Evolutionary conservation across 2,888 invertebrate species (phyloP), one percentile per base, ranked within the genome.

Genomic region (Arenicola marina): DNA sequence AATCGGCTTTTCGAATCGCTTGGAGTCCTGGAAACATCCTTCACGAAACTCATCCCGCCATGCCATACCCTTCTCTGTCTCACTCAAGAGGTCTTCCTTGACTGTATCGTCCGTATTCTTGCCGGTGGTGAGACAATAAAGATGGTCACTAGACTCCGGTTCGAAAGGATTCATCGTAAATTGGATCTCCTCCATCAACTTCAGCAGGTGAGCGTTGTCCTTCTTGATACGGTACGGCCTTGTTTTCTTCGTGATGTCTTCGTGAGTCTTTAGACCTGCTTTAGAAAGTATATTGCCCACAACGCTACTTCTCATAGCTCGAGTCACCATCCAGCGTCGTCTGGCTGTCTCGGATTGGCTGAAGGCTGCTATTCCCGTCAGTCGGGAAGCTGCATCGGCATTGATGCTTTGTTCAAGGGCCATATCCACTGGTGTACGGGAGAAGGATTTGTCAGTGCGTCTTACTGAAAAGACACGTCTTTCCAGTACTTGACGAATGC

Each of bases 341-440:
- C 58, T 43, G n/a, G 62, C 62, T 43, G 18, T 15, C 15, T 51
- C 31, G 26, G 62, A 63, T 33, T 65, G 62, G 1, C 45, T 63
- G 28, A 56, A 29, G 15, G 65, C 11, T n/a, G 62, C 34, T 28
- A 65, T 59, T 48, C 66, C 64, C 18, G 63, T 66, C 11, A 33
- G 55, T 24, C 66, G 43, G 18, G 63, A 66, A 26, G 66, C 63
- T 54, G 63, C 63, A 59, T 65, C 66, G 29, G 55, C 48, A 46
- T 66, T 66, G 18, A 63, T 51, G 2, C 56, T 66, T 51, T 65
- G 66, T 32, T 65, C 66, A 11, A 66, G 56, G 29, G 60, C 66
- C 45, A 61, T 38, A 44, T 66, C 64, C 21, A 66, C 63, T 44
- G 63, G 56, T 46, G 38, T 33, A 26, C 57, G 33, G 31, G 60